These are phyloP conservation scores for Conus betulinus DNA, from an alignment of 1,140 invertebrate species.

Conservation along the genomic window DNA sequence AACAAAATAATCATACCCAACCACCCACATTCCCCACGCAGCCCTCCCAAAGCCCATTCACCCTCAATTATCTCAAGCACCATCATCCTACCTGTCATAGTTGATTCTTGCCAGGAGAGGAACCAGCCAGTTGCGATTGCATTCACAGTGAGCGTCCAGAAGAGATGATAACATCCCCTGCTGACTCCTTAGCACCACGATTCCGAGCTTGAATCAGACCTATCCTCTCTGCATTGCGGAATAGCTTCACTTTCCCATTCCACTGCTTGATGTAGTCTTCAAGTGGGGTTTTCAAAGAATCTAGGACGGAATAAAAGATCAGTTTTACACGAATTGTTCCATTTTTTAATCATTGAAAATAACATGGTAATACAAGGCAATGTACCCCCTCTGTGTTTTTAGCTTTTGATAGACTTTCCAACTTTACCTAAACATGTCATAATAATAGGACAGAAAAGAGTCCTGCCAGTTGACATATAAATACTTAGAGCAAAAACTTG, in stretches of 20 bases:
- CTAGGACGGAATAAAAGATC: slow-evolving; percentile 76
- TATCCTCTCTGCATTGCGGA: slow-evolving; percentile 87
- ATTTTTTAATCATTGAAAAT: too few species aligned
- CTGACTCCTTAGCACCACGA: slow-evolving; percentile 93
- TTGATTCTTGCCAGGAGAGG: slow-evolving; percentile 96
- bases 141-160: slow-evolving; percentile 91
- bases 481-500: too few species aligned
- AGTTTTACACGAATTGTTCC: not conserved
- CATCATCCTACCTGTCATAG: slow-evolving; percentile 82
- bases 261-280: slow-evolving; percentile 87
- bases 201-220: slow-evolving; percentile 96
- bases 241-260: slow-evolving; percentile 88
- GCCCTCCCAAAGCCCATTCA: too few species aligned
- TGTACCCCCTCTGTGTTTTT: too few species aligned
- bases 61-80: not conserved
- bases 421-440: not conserved
- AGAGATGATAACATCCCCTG: slow-evolving; percentile 98
- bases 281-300: slow-evolving; percentile 90
- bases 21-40: too few species aligned
- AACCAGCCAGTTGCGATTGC: slow-evolving; percentile 95
- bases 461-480: too few species aligned
- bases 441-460: too few species aligned
- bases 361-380: too few species aligned
- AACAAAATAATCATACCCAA: too few species aligned
- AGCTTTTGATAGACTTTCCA: too few species aligned